Evolutionary conservation across 2,888 invertebrate genomes (phyloP).

Genomic region (Ganaspis brasiliensis): DNA sequence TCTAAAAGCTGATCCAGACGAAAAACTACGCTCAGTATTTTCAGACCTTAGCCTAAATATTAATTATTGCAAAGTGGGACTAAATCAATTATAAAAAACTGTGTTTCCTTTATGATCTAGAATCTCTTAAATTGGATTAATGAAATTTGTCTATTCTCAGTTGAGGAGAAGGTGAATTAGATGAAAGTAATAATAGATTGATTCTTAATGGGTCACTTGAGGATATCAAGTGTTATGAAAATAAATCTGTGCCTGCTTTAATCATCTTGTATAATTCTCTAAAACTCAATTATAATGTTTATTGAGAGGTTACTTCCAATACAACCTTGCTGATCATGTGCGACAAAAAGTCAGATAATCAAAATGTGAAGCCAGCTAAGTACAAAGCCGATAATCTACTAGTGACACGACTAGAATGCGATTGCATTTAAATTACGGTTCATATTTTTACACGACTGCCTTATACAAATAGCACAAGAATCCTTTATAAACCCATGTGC

Average conservation of each 20-base stretch:
- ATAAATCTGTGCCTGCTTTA: too few species aligned
- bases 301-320: slow-evolving; percentile 1
- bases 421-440: slow-evolving; percentile 13
- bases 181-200: too few species aligned
- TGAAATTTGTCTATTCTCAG: too few species aligned
- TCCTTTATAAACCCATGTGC: background rate
- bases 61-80: too few species aligned
- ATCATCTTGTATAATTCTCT: background rate
- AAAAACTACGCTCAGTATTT: slow-evolving; percentile 11
- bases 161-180: too few species aligned
- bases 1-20: background rate
- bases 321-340: slow-evolving; percentile 15
- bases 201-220: too few species aligned
- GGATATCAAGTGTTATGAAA: too few species aligned
- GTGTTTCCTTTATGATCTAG: too few species aligned
- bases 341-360: slow-evolving; percentile 40
- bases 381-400: slow-evolving; percentile 34
- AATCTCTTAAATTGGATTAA: too few species aligned
- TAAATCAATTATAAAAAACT: too few species aligned
- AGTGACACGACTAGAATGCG: slow-evolving; percentile 25
- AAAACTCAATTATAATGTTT: background rate
- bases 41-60: too few species aligned
- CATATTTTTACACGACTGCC: slow-evolving; percentile 3
- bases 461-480: slow-evolving; percentile 11
- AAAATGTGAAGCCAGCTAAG: slow-evolving; percentile 39